phyloP scores from a whole-genome alignment of 2,113 vertebrate species.

The Benitochromis conjunctus region DNA sequence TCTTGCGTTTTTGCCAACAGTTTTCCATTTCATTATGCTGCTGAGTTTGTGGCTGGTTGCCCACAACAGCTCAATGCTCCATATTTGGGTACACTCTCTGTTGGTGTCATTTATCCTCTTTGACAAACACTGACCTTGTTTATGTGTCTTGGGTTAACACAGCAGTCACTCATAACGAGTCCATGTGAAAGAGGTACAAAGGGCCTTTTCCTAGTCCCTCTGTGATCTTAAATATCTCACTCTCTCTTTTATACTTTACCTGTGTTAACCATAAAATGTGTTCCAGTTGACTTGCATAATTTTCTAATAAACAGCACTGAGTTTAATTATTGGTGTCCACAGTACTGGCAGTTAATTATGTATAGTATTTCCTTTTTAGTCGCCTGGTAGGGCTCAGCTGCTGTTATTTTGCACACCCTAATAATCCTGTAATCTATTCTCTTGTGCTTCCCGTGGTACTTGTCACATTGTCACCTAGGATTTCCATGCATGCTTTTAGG shows the following conservation, averaged over 20 bases:
- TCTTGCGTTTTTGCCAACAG: neutral
- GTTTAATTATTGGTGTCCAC: neutral
- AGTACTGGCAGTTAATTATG: neutral
- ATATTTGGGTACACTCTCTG: neutral
- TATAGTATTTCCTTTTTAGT: neutral
- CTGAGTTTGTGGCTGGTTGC: neutral
- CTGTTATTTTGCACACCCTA: neutral
- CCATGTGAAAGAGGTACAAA: neutral
- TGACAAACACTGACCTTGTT: neutral
- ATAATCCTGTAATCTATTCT: slow-evolving; percentile 2
- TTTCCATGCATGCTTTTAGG: neutral
- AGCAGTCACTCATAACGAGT: neutral
- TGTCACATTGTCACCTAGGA: neutral
- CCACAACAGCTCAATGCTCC: neutral
- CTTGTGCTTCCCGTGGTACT: neutral
- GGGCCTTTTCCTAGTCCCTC: neutral
- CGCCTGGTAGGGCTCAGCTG: neutral
- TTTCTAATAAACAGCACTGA: neutral
- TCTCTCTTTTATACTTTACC: neutral
- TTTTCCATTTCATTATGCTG: neutral
- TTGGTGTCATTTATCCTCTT: neutral
- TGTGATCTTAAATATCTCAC: neutral
- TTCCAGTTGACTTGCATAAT: neutral
- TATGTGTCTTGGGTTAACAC: neutral
- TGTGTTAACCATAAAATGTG: neutral